Percentiles rank a stretch among this genome's conserved stretches.
These are phyloP conservation scores for Parazoanthus atlanticus DNA, from an alignment of 92 coral and sea anemone species.

Conservation along the genomic window DNA sequence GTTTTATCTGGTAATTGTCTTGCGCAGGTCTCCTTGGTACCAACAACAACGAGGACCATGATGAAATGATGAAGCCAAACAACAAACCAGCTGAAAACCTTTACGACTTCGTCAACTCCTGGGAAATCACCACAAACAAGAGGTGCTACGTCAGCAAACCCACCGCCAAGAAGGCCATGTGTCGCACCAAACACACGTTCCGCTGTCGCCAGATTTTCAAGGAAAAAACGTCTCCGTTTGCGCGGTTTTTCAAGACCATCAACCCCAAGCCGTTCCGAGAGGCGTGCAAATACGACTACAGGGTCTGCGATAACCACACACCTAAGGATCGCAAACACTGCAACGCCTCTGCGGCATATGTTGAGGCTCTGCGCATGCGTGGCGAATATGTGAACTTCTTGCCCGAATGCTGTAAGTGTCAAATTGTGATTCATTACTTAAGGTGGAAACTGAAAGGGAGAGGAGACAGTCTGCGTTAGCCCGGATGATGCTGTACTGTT, in stretches of 20 bases:
- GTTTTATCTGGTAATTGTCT: not conserved
- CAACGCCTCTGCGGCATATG: slow-evolving; percentile 92
- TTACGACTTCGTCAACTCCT: slow-evolving; percentile 91
- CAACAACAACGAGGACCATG: slow-evolving; percentile 94
- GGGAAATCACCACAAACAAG: slow-evolving; percentile 82
- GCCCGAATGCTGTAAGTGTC: slow-evolving; percentile 90
- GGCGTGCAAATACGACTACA: slow-evolving; percentile 88
- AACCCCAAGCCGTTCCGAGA: slow-evolving; percentile 87
- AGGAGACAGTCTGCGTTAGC: too few species aligned
- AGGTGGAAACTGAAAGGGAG: too few species aligned
- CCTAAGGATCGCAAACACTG: slow-evolving; percentile 91
- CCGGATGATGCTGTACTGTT: not conserved
- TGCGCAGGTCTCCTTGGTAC: slow-evolving; percentile 94
- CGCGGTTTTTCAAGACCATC: slow-evolving; percentile 67
- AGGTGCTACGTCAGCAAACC: slow-evolving; percentile 58
- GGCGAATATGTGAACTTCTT: slow-evolving; percentile 88
- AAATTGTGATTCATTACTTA: not conserved
- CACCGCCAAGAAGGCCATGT: slow-evolving; percentile 35
- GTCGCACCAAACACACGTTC: slow-evolving; percentile 39
- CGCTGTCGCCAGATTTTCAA: slow-evolving; percentile 84
- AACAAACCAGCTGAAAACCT: slow-evolving; percentile 63
- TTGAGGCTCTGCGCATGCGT: slow-evolving; percentile 82
- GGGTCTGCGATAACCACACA: slow-evolving; percentile 63
- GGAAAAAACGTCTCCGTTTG: slow-evolving; percentile 75
- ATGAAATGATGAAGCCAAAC: slow-evolving; percentile 73